Evolutionary conservation across 2,113 vertebrate species (phyloP).

Genomic region (Paralichthys olivaceus): DNA sequence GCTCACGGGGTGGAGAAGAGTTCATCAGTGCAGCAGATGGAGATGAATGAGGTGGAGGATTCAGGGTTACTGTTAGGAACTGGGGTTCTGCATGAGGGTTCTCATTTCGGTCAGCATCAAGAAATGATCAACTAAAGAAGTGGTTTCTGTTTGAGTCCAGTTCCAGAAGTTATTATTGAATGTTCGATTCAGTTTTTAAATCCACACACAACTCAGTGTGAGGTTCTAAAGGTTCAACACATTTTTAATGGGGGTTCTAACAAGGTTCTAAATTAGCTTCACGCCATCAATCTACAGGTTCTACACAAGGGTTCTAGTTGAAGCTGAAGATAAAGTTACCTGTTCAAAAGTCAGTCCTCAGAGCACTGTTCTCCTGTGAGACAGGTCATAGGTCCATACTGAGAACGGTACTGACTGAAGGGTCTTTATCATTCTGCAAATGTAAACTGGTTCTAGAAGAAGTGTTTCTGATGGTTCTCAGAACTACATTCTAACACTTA

Average conservation of each 20-base stretch:
- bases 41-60: neutral
- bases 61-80: neutral
- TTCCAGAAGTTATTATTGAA: too few species aligned
- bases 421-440: neutral
- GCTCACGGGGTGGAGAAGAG: neutral
- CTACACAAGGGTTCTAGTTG: neutral
- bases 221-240: too few species aligned
- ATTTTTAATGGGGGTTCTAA: neutral
- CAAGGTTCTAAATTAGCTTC: neutral
- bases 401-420: neutral
- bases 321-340: slow-evolving; percentile 27
- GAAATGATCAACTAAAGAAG: neutral
- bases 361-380: slow-evolving; percentile 48
- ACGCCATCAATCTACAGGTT: neutral
- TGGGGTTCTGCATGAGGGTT: neutral
- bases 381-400: neutral
- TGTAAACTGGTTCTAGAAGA: neutral
- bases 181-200: too few species aligned
- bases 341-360: slow-evolving; percentile 47
- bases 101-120: neutral
- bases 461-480: neutral
- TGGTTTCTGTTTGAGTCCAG: neutral
- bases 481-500: neutral
- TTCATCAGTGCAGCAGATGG: neutral
- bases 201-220: too few species aligned